These are phyloP conservation scores for Heptranchias perlo DNA, from an alignment of 2,113 vertebrate species.

Conservation along the genomic window DNA sequence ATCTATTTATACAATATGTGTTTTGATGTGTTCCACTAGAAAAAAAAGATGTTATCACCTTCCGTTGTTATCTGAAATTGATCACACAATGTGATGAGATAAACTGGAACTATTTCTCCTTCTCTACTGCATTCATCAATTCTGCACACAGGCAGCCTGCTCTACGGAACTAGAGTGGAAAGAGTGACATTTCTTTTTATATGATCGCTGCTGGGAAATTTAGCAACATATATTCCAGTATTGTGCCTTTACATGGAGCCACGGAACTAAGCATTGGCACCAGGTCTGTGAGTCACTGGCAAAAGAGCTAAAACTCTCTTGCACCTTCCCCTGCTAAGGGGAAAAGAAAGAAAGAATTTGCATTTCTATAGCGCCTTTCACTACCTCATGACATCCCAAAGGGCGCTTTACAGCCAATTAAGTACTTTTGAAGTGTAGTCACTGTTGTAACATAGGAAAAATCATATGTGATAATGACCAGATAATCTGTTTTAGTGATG, in stretches of 20 bases:
- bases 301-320: background rate
- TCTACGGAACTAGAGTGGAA: background rate
- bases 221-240: background rate
- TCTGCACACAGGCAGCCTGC: background rate
- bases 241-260: background rate
- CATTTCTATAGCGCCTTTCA: background rate
- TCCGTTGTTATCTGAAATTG: slow-evolving; percentile 13
- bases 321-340: background rate
- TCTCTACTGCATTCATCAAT: background rate
- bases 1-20: background rate
- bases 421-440: background rate
- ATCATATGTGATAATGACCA: background rate
- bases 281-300: background rate
- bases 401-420: background rate
- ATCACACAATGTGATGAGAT: slow-evolving; percentile 4
- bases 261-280: background rate
- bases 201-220: background rate
- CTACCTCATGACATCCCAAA: background rate
- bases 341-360: background rate
- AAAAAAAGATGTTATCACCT: background rate
- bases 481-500: background rate
- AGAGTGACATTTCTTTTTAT: background rate
- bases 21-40: background rate
- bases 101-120: background rate
- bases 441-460: background rate